Percentiles rank a stretch among this genome's conserved stretches.
Conservation (phyloP, 1,140 invertebrate species). For the Pollicipes pollicipes region DNA sequence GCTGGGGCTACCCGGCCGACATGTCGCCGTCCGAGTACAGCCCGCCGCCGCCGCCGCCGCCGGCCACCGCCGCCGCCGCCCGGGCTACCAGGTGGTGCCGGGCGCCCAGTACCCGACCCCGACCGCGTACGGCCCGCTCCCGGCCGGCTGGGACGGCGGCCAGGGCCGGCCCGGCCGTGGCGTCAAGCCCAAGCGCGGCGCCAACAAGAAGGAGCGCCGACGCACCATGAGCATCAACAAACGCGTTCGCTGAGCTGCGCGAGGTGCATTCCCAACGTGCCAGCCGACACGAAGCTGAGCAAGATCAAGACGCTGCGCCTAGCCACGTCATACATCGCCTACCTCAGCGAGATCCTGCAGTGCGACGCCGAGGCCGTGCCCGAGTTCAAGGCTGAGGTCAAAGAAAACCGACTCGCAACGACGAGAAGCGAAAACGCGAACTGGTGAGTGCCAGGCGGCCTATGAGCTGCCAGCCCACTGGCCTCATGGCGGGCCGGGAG, state of each 20-base stretch:
- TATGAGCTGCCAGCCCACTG: no score
- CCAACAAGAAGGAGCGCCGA: slow-evolving; percentile 84
- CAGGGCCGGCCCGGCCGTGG: slow-evolving; percentile 46
- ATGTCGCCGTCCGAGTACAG: neutral
- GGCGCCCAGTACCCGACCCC: neutral
- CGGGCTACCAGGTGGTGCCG: neutral
- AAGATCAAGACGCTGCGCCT: slow-evolving; percentile 76
- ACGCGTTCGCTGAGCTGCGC: slow-evolving; percentile 72
- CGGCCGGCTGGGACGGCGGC: slow-evolving; percentile 72
- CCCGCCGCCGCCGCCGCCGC: no score
- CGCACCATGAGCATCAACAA: slow-evolving; percentile 84
- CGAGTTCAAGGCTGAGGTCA: slow-evolving; percentile 5
- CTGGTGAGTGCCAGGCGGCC: slow-evolving; percentile 4
- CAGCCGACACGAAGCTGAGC: slow-evolving; percentile 80
- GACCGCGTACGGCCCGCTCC: slow-evolving; percentile 40
- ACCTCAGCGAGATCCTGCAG: slow-evolving; percentile 51
- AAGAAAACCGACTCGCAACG: neutral
- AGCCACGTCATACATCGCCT: slow-evolving; percentile 79
- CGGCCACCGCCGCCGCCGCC: no score
- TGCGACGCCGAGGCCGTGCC: slow-evolving; percentile 12
- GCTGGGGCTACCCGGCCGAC: neutral
- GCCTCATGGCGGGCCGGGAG: no score
- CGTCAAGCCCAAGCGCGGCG: slow-evolving; percentile 23
- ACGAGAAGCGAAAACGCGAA: neutral
- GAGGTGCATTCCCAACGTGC: slow-evolving; percentile 92